Percentiles rank a stretch among this genome's conserved stretches.
phyloP scores from a whole-genome alignment of 2,113 vertebrate genomes.

The Gnathonemus longibarbis region DNA sequence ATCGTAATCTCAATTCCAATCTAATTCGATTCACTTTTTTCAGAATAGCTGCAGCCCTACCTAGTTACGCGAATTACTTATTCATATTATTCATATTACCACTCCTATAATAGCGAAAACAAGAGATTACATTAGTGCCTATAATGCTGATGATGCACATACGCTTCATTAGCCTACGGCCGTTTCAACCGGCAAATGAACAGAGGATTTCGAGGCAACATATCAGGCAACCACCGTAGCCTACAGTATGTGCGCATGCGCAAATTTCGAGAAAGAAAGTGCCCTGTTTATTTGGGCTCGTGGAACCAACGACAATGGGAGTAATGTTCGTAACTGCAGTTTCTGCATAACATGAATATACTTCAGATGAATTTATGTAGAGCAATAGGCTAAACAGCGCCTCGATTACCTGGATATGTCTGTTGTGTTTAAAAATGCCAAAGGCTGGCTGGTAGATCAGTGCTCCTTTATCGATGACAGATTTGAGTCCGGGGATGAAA shows the following conservation, averaged over 20 bases:
- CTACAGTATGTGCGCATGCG: neutral
- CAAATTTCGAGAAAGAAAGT: neutral
- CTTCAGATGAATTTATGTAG: neutral
- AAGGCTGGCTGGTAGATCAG: neutral
- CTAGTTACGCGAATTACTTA: too few relatives aligned
- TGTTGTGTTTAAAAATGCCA: neutral
- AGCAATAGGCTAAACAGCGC: neutral
- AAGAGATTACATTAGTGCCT: neutral
- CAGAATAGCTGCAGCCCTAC: too few relatives aligned
- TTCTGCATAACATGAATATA: neutral
- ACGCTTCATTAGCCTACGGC: neutral
- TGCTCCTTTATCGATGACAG: neutral
- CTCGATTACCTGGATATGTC: neutral
- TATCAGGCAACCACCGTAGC: neutral
- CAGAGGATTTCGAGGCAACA: neutral
- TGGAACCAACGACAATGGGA: neutral
- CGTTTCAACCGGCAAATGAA: neutral
- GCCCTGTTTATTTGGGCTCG: neutral
- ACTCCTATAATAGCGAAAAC: neutral
- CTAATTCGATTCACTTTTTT: too few relatives aligned
- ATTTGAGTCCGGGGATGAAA: neutral
- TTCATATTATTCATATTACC: too few relatives aligned
- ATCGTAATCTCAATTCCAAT: too few relatives aligned
- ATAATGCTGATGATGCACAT: neutral
- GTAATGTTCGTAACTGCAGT: neutral